Percentiles rank a stretch among this genome's conserved stretches.
Evolutionary conservation across 1,140 invertebrate species (phyloP).

Genomic region (Propsilocerus akamusi): DNA sequence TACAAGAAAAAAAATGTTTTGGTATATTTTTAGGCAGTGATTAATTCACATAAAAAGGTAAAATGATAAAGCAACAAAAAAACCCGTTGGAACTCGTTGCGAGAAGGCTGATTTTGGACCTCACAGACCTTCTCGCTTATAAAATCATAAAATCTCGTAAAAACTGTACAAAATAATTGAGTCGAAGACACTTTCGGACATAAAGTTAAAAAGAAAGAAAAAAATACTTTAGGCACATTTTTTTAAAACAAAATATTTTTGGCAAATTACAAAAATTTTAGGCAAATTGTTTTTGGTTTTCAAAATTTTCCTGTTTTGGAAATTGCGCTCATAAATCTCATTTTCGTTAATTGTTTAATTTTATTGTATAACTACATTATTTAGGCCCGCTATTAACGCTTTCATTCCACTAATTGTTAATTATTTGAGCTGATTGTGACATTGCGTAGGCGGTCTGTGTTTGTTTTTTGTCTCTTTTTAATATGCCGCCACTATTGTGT

Average conservation of each 20-base stretch:
- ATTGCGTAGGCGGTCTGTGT: too few species aligned
- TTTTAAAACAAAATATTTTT: neutral
- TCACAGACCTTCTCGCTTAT: neutral
- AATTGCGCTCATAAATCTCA: too few species aligned
- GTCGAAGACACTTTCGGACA: too few species aligned
- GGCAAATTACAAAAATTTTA: neutral
- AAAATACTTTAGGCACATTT: neutral
- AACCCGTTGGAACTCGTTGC: too few species aligned
- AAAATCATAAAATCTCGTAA: constrained; percentile 3
- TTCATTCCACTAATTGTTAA: too few species aligned
- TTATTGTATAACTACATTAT: too few species aligned
- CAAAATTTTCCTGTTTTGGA: too few species aligned
- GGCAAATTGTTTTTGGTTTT: neutral
- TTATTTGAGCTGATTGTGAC: too few species aligned
- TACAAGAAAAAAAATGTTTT: constrained; percentile 7
- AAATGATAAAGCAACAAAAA: constrained; percentile 6
- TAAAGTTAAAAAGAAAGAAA: neutral
- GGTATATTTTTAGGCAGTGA: constrained; percentile 7
- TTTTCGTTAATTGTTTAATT: too few species aligned
- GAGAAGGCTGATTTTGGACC: neutral
- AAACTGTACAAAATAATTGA: constrained; percentile 1
- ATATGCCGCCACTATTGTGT: too few species aligned
- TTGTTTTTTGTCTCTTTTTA: too few species aligned
- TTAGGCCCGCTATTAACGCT: too few species aligned
- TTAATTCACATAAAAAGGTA: neutral